phyloP scores from a whole-genome alignment of 2,888 invertebrate genomes.

The Capitulum mitella region DNA sequence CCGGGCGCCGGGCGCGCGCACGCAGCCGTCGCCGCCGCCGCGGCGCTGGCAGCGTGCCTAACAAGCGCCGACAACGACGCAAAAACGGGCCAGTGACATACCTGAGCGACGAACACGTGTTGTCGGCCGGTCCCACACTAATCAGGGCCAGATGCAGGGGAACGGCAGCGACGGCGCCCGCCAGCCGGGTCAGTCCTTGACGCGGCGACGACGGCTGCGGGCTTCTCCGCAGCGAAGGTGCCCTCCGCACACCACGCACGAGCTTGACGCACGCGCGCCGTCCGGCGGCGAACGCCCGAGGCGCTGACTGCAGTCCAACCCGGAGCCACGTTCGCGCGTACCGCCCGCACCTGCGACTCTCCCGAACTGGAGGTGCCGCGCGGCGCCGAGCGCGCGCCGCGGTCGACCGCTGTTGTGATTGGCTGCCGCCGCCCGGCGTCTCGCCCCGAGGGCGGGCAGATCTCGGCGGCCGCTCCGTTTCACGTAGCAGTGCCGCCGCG shows the following conservation, averaged over 20 bases:
- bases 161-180: neutral
- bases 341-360: neutral
- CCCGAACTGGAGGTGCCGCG: neutral
- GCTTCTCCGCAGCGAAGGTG: neutral
- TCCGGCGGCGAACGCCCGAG: neutral
- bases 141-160: neutral
- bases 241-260: neutral
- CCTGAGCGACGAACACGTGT: slow-evolving; percentile 15
- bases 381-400: neutral
- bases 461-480: neutral
- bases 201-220: neutral
- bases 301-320: neutral
- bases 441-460: slow-evolving; percentile 12
- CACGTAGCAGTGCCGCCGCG: neutral
- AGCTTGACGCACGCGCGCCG: no score
- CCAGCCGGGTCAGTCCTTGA: neutral
- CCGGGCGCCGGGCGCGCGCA: neutral
- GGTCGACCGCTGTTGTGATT: neutral
- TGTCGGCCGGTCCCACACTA: neutral
- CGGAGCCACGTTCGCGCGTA: neutral
- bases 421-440: neutral
- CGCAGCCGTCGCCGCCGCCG: neutral
- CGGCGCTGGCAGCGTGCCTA: neutral
- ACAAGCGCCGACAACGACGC: neutral
- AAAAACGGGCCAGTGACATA: neutral